Evolutionary conservation across 2,888 invertebrate species (phyloP).

Genomic region (Nowickia ferox): DNA sequence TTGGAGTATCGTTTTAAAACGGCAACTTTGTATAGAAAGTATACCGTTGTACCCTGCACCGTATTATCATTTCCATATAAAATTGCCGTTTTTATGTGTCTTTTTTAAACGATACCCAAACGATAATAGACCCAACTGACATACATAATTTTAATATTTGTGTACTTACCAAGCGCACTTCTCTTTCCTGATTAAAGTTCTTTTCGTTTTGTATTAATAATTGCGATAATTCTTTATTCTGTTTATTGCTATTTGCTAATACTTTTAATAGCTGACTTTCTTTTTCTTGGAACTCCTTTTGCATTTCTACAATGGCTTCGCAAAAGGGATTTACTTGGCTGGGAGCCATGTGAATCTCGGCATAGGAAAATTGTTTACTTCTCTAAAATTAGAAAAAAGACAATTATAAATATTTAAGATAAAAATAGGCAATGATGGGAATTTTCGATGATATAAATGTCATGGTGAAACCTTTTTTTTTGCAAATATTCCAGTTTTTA

Average conservation of each 20-base stretch:
- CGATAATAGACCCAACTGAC: background rate
- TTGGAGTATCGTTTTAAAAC: too few species aligned
- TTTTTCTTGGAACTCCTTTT: conserved; percentile 49
- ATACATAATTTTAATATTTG: background rate
- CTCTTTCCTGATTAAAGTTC: conserved; percentile 33
- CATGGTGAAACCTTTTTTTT: too few species aligned
- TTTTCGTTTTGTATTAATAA: conserved; percentile 47
- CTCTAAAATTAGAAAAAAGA: conserved; percentile 21
- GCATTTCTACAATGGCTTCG: conserved; percentile 73
- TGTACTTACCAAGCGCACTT: conserved; percentile 52
- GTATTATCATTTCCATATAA: too few species aligned
- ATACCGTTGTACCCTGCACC: too few species aligned
- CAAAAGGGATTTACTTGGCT: conserved; percentile 76
- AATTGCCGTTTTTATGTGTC: too few species aligned
- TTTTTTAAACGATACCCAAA: too few species aligned
- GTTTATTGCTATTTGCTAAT: conserved; percentile 29
- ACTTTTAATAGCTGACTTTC: conserved; percentile 48
- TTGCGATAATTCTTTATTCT: conserved; percentile 64
- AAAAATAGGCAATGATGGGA: too few species aligned
- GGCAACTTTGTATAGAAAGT: too few species aligned
- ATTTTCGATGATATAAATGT: too few species aligned
- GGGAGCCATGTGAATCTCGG: conserved; percentile 59
- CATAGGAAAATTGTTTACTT: conserved; percentile 74
- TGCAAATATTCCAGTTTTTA: too few species aligned
- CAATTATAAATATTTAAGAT: background rate